Evolutionary conservation across 2,113 vertebrate species (phyloP).

Genomic region (Puntigrus tetrazona): DNA sequence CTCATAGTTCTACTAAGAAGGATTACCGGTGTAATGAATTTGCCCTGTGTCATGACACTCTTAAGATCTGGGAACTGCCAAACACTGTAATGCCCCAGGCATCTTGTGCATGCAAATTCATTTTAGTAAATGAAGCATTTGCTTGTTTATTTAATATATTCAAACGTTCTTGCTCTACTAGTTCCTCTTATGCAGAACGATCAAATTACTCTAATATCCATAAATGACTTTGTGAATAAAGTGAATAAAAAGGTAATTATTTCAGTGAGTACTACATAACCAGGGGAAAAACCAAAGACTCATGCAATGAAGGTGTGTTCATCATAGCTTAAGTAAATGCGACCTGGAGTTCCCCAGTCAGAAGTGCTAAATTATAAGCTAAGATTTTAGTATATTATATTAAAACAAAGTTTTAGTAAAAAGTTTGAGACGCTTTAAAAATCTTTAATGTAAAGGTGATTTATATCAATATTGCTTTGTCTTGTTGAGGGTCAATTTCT

Average conservation of each 20-base stretch:
- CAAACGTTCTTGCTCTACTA: not conserved
- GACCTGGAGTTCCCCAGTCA: not conserved
- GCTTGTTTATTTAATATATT: slow-evolving; percentile 47
- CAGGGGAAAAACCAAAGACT: not conserved
- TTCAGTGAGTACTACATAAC: not conserved
- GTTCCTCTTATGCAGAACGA: not conserved
- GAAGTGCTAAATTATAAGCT: not conserved
- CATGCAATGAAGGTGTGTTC: not conserved
- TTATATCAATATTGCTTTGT: not conserved
- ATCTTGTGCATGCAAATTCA: slow-evolving; percentile 1
- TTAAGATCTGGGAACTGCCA: not conserved
- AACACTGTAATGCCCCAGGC: not conserved
- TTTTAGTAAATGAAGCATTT: slow-evolving; percentile 50
- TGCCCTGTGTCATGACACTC: not conserved
- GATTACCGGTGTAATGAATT: not conserved
- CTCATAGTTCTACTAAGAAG: slow-evolving; percentile 10
- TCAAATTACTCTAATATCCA: not conserved
- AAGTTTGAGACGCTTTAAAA: not conserved
- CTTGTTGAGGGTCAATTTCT: not conserved
- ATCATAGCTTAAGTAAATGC: not conserved
- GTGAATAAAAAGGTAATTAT: not conserved
- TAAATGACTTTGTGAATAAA: not conserved
- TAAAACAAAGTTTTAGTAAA: not conserved
- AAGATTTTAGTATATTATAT: not conserved
- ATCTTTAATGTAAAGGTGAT: not conserved